Percentiles rank a stretch among this genome's conserved stretches.
Conservation (phyloP, 2,113 vertebrate species). For the Heteronetta atricapilla region DNA sequence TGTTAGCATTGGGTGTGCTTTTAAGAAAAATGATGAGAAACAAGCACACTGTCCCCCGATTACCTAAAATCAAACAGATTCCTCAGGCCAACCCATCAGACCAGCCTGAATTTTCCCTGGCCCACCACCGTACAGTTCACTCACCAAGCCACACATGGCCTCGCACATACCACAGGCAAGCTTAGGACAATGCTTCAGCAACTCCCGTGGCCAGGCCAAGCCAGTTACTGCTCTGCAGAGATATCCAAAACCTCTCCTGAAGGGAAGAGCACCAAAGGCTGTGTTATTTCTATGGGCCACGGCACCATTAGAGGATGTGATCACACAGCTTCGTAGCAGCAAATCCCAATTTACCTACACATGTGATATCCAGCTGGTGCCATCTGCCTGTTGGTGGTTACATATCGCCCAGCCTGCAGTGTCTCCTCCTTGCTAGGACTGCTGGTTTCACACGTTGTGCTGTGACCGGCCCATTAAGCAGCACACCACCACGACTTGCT, state of each 20-base stretch:
- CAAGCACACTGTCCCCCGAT: fast-evolving
- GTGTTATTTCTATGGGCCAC: neutral
- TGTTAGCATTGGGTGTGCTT: neutral
- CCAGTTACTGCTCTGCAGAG: neutral
- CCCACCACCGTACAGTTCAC: neutral
- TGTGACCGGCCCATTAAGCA: neutral
- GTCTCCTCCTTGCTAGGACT: neutral
- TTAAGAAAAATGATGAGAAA: neutral
- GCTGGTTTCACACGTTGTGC: neutral
- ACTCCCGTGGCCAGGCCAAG: neutral
- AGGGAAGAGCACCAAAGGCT: neutral
- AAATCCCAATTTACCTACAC: slow-evolving; percentile 47
- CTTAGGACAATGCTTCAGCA: neutral
- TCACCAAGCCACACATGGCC: fast-evolving
- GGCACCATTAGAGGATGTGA: neutral
- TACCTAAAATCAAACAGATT: neutral
- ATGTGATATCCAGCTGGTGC: slow-evolving; percentile 64
- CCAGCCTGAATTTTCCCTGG: neutral
- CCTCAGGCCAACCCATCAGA: neutral
- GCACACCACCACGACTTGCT: neutral
- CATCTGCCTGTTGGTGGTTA: slow-evolving; percentile 58
- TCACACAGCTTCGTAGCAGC: neutral
- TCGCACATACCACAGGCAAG: fast-evolving
- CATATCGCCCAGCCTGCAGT: slow-evolving; percentile 3
- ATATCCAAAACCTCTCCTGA: neutral